Base-by-base conservation (phyloP, 2,113 vertebrate species). In the Coptodon bakossiorum region DNA sequence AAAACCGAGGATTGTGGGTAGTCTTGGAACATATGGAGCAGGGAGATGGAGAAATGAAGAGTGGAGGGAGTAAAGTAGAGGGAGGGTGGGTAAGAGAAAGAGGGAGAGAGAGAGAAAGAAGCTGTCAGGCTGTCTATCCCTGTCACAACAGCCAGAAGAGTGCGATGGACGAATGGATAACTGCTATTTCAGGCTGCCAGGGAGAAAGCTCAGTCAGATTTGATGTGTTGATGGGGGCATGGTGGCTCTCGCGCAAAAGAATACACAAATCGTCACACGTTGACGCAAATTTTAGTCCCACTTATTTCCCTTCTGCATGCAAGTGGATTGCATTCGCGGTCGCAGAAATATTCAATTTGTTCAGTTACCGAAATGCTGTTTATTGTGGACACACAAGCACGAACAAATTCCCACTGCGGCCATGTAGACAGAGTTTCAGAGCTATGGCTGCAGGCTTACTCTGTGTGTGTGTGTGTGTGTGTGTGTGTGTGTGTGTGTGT, bases 91-190 rank as follows among this genome's bases (percentile, higher is more conserved):
- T 34, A 45, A 43, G 34, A 52, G 73, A 45, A 36, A 11, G 80
- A 48, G 87, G 10, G 73, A 63, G 80, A 61, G 84, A 53, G 71
- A 59, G 82, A 84, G 88, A 86, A 91, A 84, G 90, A 88, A 90
- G 84, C 93, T 94, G 94, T 96, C 94, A 95, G 87, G 90, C 88
- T 92, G 95, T 95, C 95, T 95, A 86, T 94, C 93, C 92, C 89
- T 94, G 94, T 96, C 94, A 94, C 93, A 92, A 91, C 88, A 93
- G 92, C 93, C 93, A 91, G 92, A 90, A 87, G 89, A 91, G 86
- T 52, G 92, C 84, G 93, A 95, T 95, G 93, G 94, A 91, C 88
- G 86, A 91, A 94, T 92, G 93, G 94, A 95, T 94, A 94, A 93
- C 93, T 93, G 90, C 93, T 91, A 89, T 93, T 93, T 91, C 87